Base-by-base conservation (phyloP, 2,113 vertebrate species). In the Mandrillus leucophaeus region DNA sequence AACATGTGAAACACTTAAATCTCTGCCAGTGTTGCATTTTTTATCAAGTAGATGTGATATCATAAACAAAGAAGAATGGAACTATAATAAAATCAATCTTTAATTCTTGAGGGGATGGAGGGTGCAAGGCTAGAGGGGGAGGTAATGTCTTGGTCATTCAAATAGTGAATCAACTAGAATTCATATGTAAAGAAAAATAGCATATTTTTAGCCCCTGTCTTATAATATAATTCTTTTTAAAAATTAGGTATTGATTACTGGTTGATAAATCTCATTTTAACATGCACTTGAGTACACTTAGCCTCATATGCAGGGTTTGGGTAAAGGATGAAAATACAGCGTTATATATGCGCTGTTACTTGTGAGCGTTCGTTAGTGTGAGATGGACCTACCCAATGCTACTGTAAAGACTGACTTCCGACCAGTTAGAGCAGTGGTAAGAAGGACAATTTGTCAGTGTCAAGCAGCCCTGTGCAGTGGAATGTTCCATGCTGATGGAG, bases 21-120 rank as follows among this genome's bases (percentile, higher is more conserved):
- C 81, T 96, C 80, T 94, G 59, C 88, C 88, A 70, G 35, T 52
- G 82, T 93, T 91, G 30, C 38, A 35, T 95, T 96, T 83, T 92
- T 79, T 75, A 82, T 95, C 66, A 91, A 96, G 88, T 50, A 96
- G 87, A 73, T 92, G 48, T 68, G 81, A 76, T 96, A 70, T 55
- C 91, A 88, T 96, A 97, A 98, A 97, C 73, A 98, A 97, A 88
- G 92, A 93, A 0, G 93, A 88, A 27, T 96, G 83, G 43, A 73
- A 8, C 75, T 97, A 90, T 98, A 98, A 97, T 97, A 98, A 98
- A 98, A 98, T 92, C 48, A 97, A 13, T 92, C 97, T 97, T 96
- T 94, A 97, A 96, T 89, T 98, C 86, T 55, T 82, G n/a, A 70
- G 61, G 3, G 16, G 43, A 23, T 82, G 7, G 1, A 0, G 5